A percentile compares a stretch with the other conserved stretches of the same genome.
Evolutionary conservation across 2,888 invertebrate species (phyloP).

Genomic region (Agrochola litura): DNA sequence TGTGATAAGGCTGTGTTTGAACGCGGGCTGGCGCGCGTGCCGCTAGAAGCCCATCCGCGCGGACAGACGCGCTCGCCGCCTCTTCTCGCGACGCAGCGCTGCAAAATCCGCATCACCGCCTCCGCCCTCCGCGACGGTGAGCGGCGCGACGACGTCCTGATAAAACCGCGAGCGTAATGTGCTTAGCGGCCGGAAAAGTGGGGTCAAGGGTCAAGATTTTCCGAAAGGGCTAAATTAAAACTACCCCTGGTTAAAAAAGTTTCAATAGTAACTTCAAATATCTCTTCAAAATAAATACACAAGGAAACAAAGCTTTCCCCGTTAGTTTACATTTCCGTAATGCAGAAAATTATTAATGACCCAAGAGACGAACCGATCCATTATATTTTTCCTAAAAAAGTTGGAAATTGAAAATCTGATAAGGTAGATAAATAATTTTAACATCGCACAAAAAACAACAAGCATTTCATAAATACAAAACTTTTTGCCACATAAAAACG

Average conservation of each 20-base stretch:
- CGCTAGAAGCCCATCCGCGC: too few relatives aligned
- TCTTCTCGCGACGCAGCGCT: too few relatives aligned
- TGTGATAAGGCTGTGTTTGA: too few relatives aligned
- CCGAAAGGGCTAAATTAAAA: neutral
- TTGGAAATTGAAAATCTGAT: neutral
- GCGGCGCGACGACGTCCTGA: too few relatives aligned
- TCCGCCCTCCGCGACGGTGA: too few relatives aligned
- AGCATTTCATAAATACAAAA: slow-evolving; percentile 27
- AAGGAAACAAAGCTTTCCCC: neutral
- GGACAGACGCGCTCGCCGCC: too few relatives aligned
- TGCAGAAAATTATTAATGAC: neutral
- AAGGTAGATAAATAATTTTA: neutral
- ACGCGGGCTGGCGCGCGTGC: too few relatives aligned
- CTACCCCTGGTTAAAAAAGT: neutral
- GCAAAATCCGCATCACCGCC: too few relatives aligned
- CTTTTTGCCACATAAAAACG: slow-evolving; percentile 9
- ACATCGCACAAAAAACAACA: slow-evolving; percentile 9
- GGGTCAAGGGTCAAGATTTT: neutral
- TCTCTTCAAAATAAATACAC: neutral
- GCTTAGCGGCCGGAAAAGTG: neutral
- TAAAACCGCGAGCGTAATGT: too few relatives aligned
- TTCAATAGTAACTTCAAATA: neutral
- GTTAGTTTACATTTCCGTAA: neutral
- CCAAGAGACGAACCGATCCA: neutral
- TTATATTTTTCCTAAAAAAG: neutral